These are phyloP conservation scores for Metridium senile DNA, from an alignment of 92 coral and sea anemone species.

Conservation along the genomic window DNA sequence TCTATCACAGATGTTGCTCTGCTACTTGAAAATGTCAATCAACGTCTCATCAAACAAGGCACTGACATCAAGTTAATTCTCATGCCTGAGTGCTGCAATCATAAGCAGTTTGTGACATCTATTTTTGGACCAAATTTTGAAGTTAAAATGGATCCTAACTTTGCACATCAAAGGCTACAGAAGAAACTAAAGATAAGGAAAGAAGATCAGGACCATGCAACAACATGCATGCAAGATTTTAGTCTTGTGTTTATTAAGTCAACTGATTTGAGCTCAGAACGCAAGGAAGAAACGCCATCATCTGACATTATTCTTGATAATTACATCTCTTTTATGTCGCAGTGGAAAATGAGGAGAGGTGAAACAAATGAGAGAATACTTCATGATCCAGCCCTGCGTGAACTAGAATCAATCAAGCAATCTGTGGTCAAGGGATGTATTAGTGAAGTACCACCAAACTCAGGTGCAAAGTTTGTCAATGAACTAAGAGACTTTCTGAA, in stretches of 20 bases:
- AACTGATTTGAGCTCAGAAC: conserved; percentile 47
- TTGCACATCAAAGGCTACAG: conserved; percentile 58
- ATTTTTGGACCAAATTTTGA: conserved; percentile 56
- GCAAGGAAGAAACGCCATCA: conserved; percentile 53
- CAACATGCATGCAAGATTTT: conserved; percentile 57
- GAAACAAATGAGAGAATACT: conserved; percentile 52
- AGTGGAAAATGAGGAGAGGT: conserved; percentile 59
- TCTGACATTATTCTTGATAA: conserved; percentile 41
- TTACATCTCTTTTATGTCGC: conserved; percentile 51
- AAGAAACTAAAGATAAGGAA: conserved; percentile 59
- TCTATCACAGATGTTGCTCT: conserved; percentile 34
- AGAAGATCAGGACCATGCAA: conserved; percentile 51
- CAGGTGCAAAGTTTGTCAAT: conserved; percentile 45
- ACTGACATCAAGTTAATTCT: conserved; percentile 46
- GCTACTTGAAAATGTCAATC: conserved; percentile 41
- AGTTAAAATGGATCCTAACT: conserved; percentile 60
- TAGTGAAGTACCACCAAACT: conserved; percentile 47
- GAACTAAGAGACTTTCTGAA: conserved; percentile 50
- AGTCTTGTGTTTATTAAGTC: conserved; percentile 45
- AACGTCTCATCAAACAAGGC: conserved; percentile 55
- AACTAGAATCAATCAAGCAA: conserved; percentile 40
- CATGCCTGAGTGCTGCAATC: conserved; percentile 64
- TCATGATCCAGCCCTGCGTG: conserved; percentile 61
- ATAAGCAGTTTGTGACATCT: conserved; percentile 27
- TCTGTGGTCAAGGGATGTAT: conserved; percentile 58